Evolutionary conservation across 2,797 vertebrate genomes (phyloP), one percentile per base, ranked within the genome.

Genomic region (Heterohyrax brucei): DNA sequence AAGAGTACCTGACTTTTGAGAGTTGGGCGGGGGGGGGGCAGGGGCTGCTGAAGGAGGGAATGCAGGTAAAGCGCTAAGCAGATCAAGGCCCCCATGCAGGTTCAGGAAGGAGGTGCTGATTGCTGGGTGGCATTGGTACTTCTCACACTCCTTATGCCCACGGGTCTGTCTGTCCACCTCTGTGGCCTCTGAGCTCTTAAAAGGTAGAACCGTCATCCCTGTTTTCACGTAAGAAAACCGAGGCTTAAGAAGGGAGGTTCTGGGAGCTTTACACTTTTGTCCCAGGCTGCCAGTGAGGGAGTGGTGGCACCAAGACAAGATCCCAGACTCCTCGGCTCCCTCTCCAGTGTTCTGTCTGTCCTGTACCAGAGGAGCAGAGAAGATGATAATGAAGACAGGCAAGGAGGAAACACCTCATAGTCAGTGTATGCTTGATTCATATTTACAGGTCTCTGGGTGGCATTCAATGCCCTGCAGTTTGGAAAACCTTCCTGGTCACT

Each of bases 351-450:
- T 86, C 64, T 21, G 70, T 39, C 50, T 9, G 0, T 3, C 6
- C 48, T 12, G 18, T 10, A 16, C 33, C 50, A 59, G 79, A 33
- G 4, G n/a, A n/a, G 50, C 13, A 50, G 83, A 64, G 64, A 33
- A 1, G 1, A 75, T n/a, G 28, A 3, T 1, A 1, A 24, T 33
- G 53, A 56, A 12, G 0, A 1, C 10, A 46, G 22, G 33, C 50
- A 78, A 24, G 9, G 21, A 59, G 1, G 44, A 26, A 33, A 28
- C 0, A 10, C 6, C 64, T n/a, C 10, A 14, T 8, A 21, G 7
- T 18, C 1, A 4, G 10, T 1, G 5, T 7, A 0, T 0, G 22
- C 50, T 7, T 3, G 0, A 26, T 28, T 44, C 21, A 0, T 30
- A 73, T 84, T 18, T 59, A 30, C 33, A 28, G 19, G 14, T 39